A percentile compares a stretch with the other conserved stretches of the same genome.
These are phyloP conservation scores for Fistularia commersonii DNA, from an alignment of 2,797 vertebrate species.

Conservation along the genomic window DNA sequence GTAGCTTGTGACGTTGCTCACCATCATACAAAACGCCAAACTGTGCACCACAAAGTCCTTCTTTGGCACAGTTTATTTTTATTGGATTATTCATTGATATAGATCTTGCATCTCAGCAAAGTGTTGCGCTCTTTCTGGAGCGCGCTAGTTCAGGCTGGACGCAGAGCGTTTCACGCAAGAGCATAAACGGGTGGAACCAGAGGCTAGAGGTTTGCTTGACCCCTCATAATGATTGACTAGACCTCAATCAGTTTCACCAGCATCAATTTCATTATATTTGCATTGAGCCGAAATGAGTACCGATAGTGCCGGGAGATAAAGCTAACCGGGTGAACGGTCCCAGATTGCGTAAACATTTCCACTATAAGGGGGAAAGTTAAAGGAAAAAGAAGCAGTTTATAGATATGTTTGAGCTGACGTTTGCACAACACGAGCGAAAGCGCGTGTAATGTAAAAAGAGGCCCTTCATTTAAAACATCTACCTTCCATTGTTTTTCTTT, in stretches of 20 bases:
- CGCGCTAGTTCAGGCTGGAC: slow-evolving; percentile 21
- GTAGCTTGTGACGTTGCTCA: no score
- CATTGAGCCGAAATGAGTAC: background rate
- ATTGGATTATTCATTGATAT: no score
- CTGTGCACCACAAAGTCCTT: no score
- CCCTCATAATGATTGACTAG: slow-evolving; percentile 11
- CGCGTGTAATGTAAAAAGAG: background rate
- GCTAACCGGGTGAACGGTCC: no score
- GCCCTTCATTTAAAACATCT: no score
- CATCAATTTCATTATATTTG: background rate
- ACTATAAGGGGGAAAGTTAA: no score
- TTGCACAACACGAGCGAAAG: background rate
- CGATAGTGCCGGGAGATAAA: no score
- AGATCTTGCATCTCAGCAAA: no score
- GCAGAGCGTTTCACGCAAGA: slow-evolving; percentile 31
- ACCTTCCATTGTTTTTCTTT: no score
- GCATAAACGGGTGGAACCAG: slow-evolving; percentile 64
- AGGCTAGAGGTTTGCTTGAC: slow-evolving; percentile 21
- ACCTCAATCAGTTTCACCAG: background rate
- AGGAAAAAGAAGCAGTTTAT: background rate
- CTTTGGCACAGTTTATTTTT: no score
- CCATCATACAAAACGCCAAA: no score
- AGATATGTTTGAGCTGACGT: background rate
- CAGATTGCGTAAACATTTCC: no score
- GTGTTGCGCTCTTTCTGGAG: background rate